These are phyloP conservation scores for Rhinolophus ferrumequinum DNA, from an alignment of 2,113 vertebrate genomes.

Conservation along the genomic window DNA sequence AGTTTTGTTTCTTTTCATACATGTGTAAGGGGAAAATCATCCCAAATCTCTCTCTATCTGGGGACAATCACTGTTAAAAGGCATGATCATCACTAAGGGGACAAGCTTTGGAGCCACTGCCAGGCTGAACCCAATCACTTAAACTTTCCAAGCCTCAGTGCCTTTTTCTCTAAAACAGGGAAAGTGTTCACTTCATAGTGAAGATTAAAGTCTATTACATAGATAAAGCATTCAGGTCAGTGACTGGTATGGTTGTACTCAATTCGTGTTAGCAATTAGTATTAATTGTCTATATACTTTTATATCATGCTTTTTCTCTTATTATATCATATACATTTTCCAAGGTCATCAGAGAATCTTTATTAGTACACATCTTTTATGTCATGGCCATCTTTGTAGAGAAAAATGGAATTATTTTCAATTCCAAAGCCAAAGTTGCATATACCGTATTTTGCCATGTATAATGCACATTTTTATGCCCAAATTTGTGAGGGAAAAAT, in stretches of 20 bases:
- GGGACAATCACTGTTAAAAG: not conserved
- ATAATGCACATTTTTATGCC: too few relatives aligned
- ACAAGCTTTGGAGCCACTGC: not conserved
- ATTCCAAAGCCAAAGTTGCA: conserved; percentile 20
- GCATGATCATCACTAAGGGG: not conserved
- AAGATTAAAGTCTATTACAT: not conserved
- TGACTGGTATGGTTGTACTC: not conserved
- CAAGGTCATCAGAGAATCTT: conserved; percentile 16
- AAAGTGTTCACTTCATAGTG: not conserved
- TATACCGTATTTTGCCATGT: not conserved
- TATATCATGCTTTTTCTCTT: not conserved
- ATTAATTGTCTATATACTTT: not conserved
- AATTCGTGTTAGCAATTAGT: not conserved
- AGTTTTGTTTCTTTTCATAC: conserved; percentile 11
- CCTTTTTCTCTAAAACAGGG: not conserved
- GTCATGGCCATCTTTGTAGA: not conserved
- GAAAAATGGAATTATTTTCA: not conserved
- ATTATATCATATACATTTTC: not conserved
- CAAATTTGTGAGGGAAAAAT: too few relatives aligned
- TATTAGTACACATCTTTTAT: not conserved
- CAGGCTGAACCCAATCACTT: not conserved
- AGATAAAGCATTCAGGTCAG: not conserved
- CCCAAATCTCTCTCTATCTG: not conserved
- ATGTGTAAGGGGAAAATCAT: not conserved
- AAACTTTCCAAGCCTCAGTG: not conserved